Base-by-base conservation (phyloP, 1,140 invertebrate species). In the Brachionus koreanus region DNA sequence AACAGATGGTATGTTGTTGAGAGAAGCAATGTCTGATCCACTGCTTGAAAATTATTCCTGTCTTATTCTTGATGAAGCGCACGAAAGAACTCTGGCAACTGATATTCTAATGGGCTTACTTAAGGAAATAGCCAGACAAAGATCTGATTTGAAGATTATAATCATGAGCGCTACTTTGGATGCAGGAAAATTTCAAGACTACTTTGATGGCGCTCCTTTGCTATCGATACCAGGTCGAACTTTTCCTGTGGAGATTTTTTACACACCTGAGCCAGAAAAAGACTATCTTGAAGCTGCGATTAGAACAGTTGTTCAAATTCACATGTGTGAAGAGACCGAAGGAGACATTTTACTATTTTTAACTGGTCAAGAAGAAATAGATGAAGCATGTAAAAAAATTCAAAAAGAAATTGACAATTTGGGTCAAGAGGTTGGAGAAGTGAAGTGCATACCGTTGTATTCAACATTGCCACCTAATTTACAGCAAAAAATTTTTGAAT, bases 121-220 rank as follows among this genome's bases (percentile, higher is more conserved):
- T 5, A 98, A 99, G 88, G 97, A 99, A 90, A 95, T 99, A 7
- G 93, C 96, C 23, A 95, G 95, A 85, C 95, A 98, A 85, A 89
- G 98, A 67, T 88, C 90, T 6, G 97, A 99, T 89, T 90, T 99
- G 12, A 99, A 99, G 90, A 91, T 99, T 67, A 95, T 99, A 84
- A 94, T 99, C 86, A 99, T 99, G 97, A 98, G 95, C 86, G 98
- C 98, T 13, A 99, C 98, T 0, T 90, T 99, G n/a, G 98, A 99
- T 90, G 97, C 98, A 69, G 97, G 97, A 5, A 99, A 99, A 88
- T 99, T 99, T 89, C 96, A 98, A 89, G 93, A 95, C 86, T 98
- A 98, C 88, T 98, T 99, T 88, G 96, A 99, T 85, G 94, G 97
- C 88, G 97, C 97, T 13, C 98, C 98, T 0, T 88, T 99, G 16